Evolutionary conservation across 37 sponge, comb jelly and placozoan species (phyloP).

Genomic region (Petrosia ficiformis): DNA sequence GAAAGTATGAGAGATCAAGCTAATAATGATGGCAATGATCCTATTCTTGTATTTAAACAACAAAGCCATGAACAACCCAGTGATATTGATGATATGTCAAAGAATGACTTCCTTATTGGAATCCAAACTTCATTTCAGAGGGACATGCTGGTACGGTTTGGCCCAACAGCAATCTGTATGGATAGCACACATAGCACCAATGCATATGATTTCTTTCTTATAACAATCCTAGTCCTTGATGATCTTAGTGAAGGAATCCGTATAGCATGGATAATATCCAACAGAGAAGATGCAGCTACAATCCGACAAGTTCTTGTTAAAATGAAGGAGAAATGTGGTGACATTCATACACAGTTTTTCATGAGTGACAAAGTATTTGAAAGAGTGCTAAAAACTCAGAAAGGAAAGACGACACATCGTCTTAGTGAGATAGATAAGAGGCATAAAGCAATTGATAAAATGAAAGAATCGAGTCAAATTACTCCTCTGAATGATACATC

Average conservation of each 20-base stretch:
- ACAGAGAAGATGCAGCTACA: constrained; percentile 32
- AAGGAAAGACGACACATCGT: constrained; percentile 37
- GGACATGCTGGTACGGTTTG: neutral
- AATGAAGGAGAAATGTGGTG: constrained; percentile 17
- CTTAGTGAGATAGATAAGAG: constrained; percentile 18
- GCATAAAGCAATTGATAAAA: constrained; percentile 6
- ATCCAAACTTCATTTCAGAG: neutral
- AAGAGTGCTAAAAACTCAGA: constrained; percentile 33
- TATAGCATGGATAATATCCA: constrained; percentile 35
- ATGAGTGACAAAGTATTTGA: constrained; percentile 76
- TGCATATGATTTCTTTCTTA: neutral
- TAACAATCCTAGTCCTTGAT: constrained; percentile 55
- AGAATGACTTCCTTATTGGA: neutral
- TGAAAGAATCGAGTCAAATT: neutral
- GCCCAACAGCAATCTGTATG: neutral
- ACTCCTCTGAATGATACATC: neutral
- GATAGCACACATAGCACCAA: neutral
- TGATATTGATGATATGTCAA: neutral
- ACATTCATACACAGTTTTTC: constrained; percentile 9
- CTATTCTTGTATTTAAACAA: neutral
- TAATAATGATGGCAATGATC: neutral
- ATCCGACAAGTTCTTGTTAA: constrained; percentile 1
- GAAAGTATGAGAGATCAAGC: neutral
- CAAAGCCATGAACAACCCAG: neutral
- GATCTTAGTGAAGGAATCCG: constrained; percentile 62